A percentile compares a stretch with the other conserved stretches of the same genome.
These are phyloP conservation scores for Caenorhabditis auriculariae DNA, from an alignment of 2,888 invertebrate species.

Conservation along the genomic window DNA sequence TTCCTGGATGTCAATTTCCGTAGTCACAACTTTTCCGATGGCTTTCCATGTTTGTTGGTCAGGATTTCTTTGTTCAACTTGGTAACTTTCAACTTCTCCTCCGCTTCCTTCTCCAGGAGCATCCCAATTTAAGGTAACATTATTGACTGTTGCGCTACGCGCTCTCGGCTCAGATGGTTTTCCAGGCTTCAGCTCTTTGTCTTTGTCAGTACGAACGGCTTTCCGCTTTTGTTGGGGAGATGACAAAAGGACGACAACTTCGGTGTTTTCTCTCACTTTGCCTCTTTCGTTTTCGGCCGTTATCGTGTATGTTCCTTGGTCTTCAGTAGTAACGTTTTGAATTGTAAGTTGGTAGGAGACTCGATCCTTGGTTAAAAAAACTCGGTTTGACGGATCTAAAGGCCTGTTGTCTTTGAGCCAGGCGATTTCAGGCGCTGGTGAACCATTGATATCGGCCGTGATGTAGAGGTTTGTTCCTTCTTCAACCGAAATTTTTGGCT, in stretches of 20 bases:
- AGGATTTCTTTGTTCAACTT: constrained; percentile 43
- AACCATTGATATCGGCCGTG: constrained; percentile 42
- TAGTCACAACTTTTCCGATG: constrained; percentile 17
- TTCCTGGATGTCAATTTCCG: constrained; percentile 25
- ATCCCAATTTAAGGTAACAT: constrained; percentile 30
- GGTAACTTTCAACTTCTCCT: constrained; percentile 23
- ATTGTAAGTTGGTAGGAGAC: constrained; percentile 31
- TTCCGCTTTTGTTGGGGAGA: constrained; percentile 22
- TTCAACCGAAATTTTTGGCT: constrained; percentile 41
- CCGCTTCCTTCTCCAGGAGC: constrained; percentile 17
- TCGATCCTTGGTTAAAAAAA: constrained; percentile 23
- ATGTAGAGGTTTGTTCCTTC: constrained; percentile 43
- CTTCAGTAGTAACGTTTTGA: constrained; percentile 23
- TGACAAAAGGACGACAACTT: constrained; percentile 27
- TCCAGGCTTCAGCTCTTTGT: constrained; percentile 25
- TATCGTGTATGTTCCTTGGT: constrained; percentile 41
- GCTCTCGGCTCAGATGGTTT: constrained; percentile 10
- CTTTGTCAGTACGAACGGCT: constrained; percentile 23
- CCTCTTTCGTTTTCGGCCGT: constrained; percentile 44
- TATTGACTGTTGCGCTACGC: constrained; percentile 1
- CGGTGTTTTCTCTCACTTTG: constrained; percentile 38
- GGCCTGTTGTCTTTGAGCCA: constrained; percentile 37
- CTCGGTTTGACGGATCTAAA: constrained; percentile 25
- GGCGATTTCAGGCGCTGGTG: constrained; percentile 38
- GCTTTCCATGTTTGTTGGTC: constrained; percentile 39